Conservation (phyloP, 1,140 invertebrate genomes). For the Drosophila mayri region DNA sequence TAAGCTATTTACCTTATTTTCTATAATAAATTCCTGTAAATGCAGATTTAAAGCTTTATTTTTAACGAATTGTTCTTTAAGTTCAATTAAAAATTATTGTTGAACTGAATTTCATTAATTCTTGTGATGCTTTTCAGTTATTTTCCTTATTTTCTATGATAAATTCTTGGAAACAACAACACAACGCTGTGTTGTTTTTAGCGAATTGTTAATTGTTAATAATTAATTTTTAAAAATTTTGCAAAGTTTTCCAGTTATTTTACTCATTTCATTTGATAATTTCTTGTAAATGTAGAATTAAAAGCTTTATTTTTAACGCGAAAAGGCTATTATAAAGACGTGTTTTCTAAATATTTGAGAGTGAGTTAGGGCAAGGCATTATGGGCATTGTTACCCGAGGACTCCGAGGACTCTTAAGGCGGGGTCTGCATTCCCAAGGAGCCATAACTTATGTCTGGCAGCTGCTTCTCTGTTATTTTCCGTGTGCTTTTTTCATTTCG, state of each 20-base stretch:
- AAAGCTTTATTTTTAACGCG: background rate
- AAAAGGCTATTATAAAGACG: slow-evolving; percentile 6
- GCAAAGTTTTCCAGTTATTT: background rate
- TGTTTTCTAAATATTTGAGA: background rate
- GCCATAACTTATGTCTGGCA: slow-evolving; percentile 28
- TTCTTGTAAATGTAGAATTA: background rate
- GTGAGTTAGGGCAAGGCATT: background rate
- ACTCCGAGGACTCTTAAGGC: background rate
- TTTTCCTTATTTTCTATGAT: too few species aligned
- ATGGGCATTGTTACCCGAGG: background rate
- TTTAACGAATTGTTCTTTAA: too few species aligned
- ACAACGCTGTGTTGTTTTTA: too few species aligned
- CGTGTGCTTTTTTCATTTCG: background rate
- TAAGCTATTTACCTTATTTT: too few species aligned
- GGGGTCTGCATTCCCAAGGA: slow-evolving; percentile 4
- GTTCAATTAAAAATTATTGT: too few species aligned
- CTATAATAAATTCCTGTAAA: too few species aligned
- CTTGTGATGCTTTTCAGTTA: too few species aligned
- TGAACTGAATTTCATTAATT: too few species aligned
- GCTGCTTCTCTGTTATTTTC: slow-evolving; percentile 2
- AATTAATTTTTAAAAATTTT: too few species aligned
- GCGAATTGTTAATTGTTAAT: too few species aligned
- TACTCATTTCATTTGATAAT: background rate
- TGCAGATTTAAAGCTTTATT: too few species aligned
- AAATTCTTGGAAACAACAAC: too few species aligned